Evolutionary conservation across 2,797 vertebrate genomes (phyloP), one percentile per base, ranked within the genome.

Genomic region (Danio choprae): DNA sequence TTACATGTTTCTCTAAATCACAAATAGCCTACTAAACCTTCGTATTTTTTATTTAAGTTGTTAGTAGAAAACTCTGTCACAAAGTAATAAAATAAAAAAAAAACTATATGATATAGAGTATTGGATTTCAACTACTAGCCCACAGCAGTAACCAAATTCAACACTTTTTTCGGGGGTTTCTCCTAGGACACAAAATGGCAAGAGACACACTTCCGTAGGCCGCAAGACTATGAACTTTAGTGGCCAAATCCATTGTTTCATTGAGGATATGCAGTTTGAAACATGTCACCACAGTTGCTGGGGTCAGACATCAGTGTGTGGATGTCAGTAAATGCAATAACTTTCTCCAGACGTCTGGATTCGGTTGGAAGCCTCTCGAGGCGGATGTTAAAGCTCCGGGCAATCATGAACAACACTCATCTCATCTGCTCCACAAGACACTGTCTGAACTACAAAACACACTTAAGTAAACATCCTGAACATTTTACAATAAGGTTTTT

Each of bases 271-370:
- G 22, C 12, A 38, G 1, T 29, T 29, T 44, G 20, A 43, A 59
- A 73, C 3, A 7, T 36, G 41, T 73, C 18, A 44, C 18, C 12
- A 44, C 69, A 44, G 5, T 16, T 58, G 4, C 12, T 72, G 40
- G 5, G 38, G 53, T 72, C 36, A 72, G 51, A 58, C n/a, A 22
- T 59, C 36, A 78, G 55, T 51, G 15, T 6, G 46, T 6, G 43
- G 8, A 58, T 59, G 0, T 73, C 40, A 73, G 55, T 16, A 73
- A 13, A 73, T 58, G 16, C 41, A 41, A 60, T 59, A 60, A 58
- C 6, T 67, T 50, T 15, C 22, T 46, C n/a, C 59, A 59, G 64
- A 46, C 16, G 1, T 46, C 53, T 58, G 38, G 40, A 18, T 46
- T 56, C 38, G 67, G 18, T 44, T 46, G 8, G 7, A 55, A 67